Base-by-base conservation (phyloP, 1,140 invertebrate genomes). In the Atta texana region DNA sequence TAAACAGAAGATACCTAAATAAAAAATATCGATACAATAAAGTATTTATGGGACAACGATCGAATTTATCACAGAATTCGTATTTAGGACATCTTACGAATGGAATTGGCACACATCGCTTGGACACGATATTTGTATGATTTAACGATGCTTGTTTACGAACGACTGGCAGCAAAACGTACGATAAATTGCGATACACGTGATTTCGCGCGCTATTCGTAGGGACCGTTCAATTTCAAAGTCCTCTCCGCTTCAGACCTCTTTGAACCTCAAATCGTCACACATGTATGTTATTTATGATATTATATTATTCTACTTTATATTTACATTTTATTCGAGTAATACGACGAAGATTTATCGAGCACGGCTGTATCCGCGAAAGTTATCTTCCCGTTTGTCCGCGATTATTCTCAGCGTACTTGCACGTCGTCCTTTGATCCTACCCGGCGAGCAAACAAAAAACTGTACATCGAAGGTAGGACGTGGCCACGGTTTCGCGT, bases 201-300 rank as follows among this genome's bases (percentile, higher is more conserved):
- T 44, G 44, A 80, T 69, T 80, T 49, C 28, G 49, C 31, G 14
- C 39, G 16, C 39, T 82, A 82, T 74, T 82, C 55, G 80, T 74
- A 74, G 55, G 39, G 53, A 31, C 24, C 69, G 28, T 57, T 84
- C 80, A 61, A 84, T 84, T 66, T 16, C 55, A n/a, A 51, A n/a
- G 18, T 34, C 14, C 53, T 31, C 21, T 39, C 18, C 21, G 39
- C 18, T 28, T 59, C 6, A 14, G n/a, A 14, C 14, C 39, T 24
- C 55, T 84, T 84, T 84, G 80, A 84, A 75, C 49, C 53, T 51
- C 74, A 28, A 44, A 21, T 77, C 57, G 74, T 44, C 87, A 71
- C 88, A 74, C 68, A 76, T 86, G 85, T 87, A 88, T 71, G 66
- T 77, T 80, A 72, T 61, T 75, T 75, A 75, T 44, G 80, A 34